Evolutionary conservation across 2,888 invertebrate genomes (phyloP), one percentile per base, ranked within the genome.

Genomic region (Lycocerus yunnanus): DNA sequence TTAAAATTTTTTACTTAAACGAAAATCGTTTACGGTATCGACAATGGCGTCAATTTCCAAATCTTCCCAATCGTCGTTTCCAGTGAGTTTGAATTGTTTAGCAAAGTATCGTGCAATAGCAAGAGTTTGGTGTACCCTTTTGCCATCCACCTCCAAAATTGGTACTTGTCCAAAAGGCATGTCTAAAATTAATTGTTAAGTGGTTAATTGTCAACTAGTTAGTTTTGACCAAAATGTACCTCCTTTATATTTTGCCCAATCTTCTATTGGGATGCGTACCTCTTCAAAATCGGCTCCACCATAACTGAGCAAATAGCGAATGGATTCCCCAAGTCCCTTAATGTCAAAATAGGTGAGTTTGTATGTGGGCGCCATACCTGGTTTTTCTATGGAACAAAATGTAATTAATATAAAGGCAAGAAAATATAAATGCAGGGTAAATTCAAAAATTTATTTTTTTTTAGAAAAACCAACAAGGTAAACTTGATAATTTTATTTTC

Each of bases 151-250:
- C 84, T 91, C 91, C 67, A 93, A 81, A 0, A 92, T 84, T 0
- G 93, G 93, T 75, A 91, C 83, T 84, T 91, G 91, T 0, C 92
- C 92, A 83, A 91, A 92, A 27, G 92, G 92, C 87, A 89, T 90
- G 73, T 87, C 88, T 92, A 84, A 18, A 84, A 80, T n/a, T n/a
- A n/a, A n/a, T n/a, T n/a, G n/a, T 15, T 9, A 73, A 14, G 0
- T 13, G 5, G 27, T 4, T 24, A 24, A 21, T 27, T n/a, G 13
- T 13, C 0, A 27, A n/a, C 0, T 27, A 15, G 1, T 3, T 2
- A 27, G n/a, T 3, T 20, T 6, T 27, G 4, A 15, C 59, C 20
- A 16, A n/a, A 60, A 77, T 81, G 79, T 82, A 85, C 84, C 82
- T 73, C 83, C 79, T 80, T 85, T 85, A 2, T 83, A 8, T 67